Evolutionary conservation across 2,797 vertebrate species (phyloP).

Genomic region (Eutrigla gurnardus): DNA sequence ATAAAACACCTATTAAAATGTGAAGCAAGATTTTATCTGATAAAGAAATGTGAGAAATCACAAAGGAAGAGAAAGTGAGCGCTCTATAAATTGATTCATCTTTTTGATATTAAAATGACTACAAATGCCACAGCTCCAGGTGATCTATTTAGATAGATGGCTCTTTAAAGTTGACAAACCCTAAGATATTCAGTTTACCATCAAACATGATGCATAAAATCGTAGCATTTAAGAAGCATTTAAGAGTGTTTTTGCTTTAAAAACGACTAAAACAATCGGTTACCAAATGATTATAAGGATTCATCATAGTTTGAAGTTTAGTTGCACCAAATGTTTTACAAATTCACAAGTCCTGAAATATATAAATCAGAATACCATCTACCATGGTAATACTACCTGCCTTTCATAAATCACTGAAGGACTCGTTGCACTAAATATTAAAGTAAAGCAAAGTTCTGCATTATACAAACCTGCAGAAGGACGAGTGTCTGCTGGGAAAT

Average conservation of each 20-base stretch:
- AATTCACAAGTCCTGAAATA: not conserved
- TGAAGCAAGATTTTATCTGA: not conserved
- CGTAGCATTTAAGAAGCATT: not conserved
- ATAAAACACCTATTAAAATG: not conserved
- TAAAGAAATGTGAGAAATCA: not conserved
- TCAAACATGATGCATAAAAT: not conserved
- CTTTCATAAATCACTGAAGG: not conserved
- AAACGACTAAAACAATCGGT: not conserved
- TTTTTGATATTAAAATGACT: not conserved
- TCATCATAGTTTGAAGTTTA: not conserved
- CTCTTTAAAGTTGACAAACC: not conserved
- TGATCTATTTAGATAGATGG: not conserved
- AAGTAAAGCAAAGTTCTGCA: not conserved
- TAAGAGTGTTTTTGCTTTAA: not conserved
- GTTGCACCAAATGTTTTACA: not conserved
- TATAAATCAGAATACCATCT: not conserved
- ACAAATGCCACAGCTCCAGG: not conserved
- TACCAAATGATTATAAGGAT: not conserved
- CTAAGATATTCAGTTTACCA: not conserved
- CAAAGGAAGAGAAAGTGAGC: not conserved
- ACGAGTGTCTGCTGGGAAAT: slow-evolving; percentile 11
- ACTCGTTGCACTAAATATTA: not conserved
- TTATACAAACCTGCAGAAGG: not conserved
- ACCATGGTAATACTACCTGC: not conserved
- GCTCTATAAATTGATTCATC: not conserved